Conservation (phyloP, 2,888 invertebrate species). For the Campoplex capitator region DNA sequence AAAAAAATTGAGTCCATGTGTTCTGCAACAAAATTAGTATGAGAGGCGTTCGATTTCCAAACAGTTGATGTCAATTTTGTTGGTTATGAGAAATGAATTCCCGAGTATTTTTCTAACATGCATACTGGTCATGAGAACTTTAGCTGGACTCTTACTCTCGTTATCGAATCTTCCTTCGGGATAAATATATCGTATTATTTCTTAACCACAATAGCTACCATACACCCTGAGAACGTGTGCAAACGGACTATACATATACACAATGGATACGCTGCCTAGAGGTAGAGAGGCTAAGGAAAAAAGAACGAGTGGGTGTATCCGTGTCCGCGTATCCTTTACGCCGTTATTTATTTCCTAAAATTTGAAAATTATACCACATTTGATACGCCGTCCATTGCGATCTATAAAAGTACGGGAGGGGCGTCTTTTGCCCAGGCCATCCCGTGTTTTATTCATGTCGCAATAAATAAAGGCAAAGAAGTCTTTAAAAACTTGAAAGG, state of each 20-base stretch:
- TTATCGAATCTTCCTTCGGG: not conserved
- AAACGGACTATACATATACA: conserved; percentile 9
- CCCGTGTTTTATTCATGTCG: conserved; percentile 83
- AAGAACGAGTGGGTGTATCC: conserved; percentile 72
- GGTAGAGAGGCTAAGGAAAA: conserved; percentile 63
- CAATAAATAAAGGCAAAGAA: conserved; percentile 82
- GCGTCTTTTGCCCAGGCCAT: conserved; percentile 70
- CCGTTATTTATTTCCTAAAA: conserved; percentile 83
- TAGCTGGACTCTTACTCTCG: not conserved
- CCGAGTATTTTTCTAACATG: not conserved
- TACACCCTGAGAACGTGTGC: conserved; percentile 77
- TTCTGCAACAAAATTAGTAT: not conserved
- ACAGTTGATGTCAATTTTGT: not conserved
- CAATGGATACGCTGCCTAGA: conserved; percentile 33
- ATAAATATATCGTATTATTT: not conserved
- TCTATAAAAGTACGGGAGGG: conserved; percentile 18
- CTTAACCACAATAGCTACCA: conserved; percentile 6
- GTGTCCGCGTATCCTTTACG: conserved; percentile 83
- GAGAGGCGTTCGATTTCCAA: not conserved
- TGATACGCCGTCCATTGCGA: conserved; percentile 78
- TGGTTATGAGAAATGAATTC: not conserved
- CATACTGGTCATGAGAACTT: not conserved
- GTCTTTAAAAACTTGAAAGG: conserved; percentile 76
- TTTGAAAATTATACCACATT: conserved; percentile 84
- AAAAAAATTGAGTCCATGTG: conserved; percentile 39